Base-by-base conservation (phyloP, 2,113 vertebrate genomes). In the Sander lucioperca region DNA sequence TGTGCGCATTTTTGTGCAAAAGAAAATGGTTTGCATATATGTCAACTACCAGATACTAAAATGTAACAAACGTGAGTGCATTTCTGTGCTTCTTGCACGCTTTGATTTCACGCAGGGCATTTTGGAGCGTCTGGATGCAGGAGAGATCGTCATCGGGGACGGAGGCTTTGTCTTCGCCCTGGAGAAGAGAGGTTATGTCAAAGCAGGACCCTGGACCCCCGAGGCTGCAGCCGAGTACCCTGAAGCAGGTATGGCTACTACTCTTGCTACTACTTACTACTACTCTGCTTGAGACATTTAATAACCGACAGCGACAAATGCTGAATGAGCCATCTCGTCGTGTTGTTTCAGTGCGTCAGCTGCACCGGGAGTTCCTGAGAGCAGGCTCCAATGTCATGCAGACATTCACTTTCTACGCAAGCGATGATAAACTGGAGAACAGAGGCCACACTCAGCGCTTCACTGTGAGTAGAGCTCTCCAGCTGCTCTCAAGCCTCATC, bases 201-300 rank as follows among this genome's bases (percentile, higher is more conserved):
- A 98, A 85, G 98, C 98, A 2, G 98, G 98, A 1, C 98, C 98
- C 16, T 99, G 98, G 98, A 99, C 98, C 19, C 98, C 98, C 5
- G 98, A 99, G 90, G 97, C 98, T 25, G 93, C 97, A 0, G 96
- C 96, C 13, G 97, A 99, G 89, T 90, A 99, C 82, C 97, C 98
- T 0, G 98, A 99, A 90, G 97, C 98, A 72, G 98, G 98, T 99
- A 79, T 6, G 33, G 33, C 33, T 0, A 16, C 4, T 1, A 1
- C 14, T 18, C 25, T 39, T 30, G 27, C 27, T 8, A 39, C 8
- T 43, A 10, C 39, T 43, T 43, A 11, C 33, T 33, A 33, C 33
- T 33, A 33, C 33, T 43, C 3, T 11, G 10, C 39, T 43, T 43
- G 39, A 11, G 39, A 11, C 39, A 9, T 43, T 11, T 43, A 43